Evolutionary conservation across 1,140 invertebrate genomes (phyloP).

Genomic region (Lepidurus packardi): DNA sequence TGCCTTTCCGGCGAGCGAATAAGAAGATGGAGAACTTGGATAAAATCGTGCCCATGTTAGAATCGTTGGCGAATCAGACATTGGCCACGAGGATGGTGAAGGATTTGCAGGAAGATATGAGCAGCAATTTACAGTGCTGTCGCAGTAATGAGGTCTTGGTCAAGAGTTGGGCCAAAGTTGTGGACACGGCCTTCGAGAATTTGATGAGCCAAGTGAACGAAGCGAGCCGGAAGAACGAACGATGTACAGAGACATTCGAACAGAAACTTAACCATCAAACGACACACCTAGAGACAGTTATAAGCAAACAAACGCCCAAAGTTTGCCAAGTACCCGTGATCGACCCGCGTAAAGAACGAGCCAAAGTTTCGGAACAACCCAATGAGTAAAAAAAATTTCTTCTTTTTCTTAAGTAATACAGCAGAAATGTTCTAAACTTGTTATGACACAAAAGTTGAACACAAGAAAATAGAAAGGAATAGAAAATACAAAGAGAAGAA

Average conservation of each 20-base stretch:
- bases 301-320: background rate
- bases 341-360: background rate
- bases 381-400: background rate
- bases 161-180: slow-evolving; percentile 19
- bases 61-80: slow-evolving; percentile 29
- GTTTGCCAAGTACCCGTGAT: background rate
- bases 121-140: slow-evolving; percentile 28
- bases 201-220: slow-evolving; percentile 25
- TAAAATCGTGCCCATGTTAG: slow-evolving; percentile 30
- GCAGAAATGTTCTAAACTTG: no score
- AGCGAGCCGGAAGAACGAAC: slow-evolving; percentile 27
- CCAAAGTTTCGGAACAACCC: background rate
- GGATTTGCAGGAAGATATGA: slow-evolving; percentile 32
- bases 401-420: background rate
- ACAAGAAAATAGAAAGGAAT: no score
- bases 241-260: background rate
- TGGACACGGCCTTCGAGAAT: slow-evolving; percentile 28
- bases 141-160: slow-evolving; percentile 25
- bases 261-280: slow-evolving; percentile 28
- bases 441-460: no score
- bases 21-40: slow-evolving; percentile 32
- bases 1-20: slow-evolving; percentile 32
- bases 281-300: background rate
- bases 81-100: background rate
- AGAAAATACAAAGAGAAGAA: no score